Evolutionary conservation across 2,797 vertebrate species (phyloP), one percentile per base, ranked within the genome.

Genomic region (Synaphobranchus kaupii): DNA sequence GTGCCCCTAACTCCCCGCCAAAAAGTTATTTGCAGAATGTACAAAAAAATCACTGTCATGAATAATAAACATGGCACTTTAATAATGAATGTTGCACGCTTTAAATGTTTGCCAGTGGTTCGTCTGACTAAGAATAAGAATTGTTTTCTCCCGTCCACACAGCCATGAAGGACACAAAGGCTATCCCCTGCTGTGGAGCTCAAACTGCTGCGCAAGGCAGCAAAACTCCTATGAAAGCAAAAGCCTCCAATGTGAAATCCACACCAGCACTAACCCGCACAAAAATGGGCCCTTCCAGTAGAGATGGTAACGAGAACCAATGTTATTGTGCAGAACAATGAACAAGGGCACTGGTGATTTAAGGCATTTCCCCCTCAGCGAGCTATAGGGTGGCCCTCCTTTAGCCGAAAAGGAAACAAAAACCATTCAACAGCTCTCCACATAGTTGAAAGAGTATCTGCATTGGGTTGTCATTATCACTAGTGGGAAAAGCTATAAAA

Each of bases 11-110:
- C 8, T 31, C 48, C 80, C 47, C 25, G 5, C 1, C n/a, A 93
- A 87, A 93, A 90, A 90, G 93, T 92, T 92, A 92, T 93, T 89
- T 94, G 92, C 91, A 91, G 93, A 92, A 89, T 86, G 88, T 90
- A 92, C 89, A 90, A 88, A 90, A 88, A 93, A 95, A 92, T 90
- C 90, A 31, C 83, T 63, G 86, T 85, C 88, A 94, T 95, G 92
- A 95, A 95, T 94, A 94, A 95, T 94, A 90, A 93, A 94, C 89
- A 90, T 86, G 85, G 44, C 54, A 20, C 92, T 89, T 90, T 94
- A 92, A 94, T 95, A 94, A 95, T 94, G 92, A 89, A 95, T 94
- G 94, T 86, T 90, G 90, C 89, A 92, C 15, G 31, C 9, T 71
- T 39, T 47, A 54, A 56, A 6, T 85, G 90, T 88, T 87, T 90